phyloP scores from a whole-genome alignment of 2,113 vertebrate genomes.

The Poeciliopsis occidentalis region DNA sequence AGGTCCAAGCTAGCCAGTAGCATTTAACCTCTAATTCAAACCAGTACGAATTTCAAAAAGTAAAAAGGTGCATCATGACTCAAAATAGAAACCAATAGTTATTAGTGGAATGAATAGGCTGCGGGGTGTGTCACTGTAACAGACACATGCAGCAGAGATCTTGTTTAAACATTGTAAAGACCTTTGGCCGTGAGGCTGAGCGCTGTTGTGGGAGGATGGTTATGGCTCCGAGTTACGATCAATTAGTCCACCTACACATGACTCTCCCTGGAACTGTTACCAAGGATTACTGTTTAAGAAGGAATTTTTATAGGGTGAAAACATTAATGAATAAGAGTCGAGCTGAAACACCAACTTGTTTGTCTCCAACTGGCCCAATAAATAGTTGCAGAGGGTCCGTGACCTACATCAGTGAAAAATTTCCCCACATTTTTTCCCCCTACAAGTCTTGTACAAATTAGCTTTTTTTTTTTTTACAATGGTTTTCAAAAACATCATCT shows the following conservation, averaged over 20 bases:
- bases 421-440: background rate
- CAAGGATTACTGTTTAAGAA: constrained; percentile 23
- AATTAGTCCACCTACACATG: constrained; percentile 41
- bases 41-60: background rate
- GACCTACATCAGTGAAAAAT: background rate
- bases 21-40: background rate
- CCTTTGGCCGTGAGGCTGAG: constrained; percentile 63
- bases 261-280: constrained; percentile 22
- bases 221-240: constrained; percentile 31
- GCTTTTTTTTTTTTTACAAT: background rate
- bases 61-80: background rate
- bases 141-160: constrained; percentile 20
- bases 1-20: background rate
- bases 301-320: constrained; percentile 42
- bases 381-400: background rate
- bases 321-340: constrained; percentile 15
- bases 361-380: no score
- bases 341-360: constrained; percentile 10
- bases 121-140: constrained; percentile 27
- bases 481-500: constrained; percentile 5
- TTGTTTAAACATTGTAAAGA: constrained; percentile 68
- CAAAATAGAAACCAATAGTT: constrained; percentile 25
- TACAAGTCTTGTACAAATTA: background rate
- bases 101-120: constrained; percentile 19
- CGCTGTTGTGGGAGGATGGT: constrained; percentile 35